Conservation (phyloP, 2,797 vertebrate species). For the Sebastes taczanowskii region DNA sequence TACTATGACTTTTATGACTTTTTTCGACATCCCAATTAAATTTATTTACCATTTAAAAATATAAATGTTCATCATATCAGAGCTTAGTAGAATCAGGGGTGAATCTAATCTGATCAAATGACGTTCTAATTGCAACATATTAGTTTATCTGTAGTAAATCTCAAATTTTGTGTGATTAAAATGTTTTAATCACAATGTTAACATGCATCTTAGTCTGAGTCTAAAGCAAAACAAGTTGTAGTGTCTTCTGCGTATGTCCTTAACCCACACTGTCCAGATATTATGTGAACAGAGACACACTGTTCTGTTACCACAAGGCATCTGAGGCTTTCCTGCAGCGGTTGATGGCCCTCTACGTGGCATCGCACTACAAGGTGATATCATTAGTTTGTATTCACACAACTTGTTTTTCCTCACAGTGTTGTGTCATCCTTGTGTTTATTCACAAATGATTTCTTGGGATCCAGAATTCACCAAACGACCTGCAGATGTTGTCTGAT, state of each 20-base stretch:
- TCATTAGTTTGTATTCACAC: not conserved
- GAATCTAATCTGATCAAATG: not conserved
- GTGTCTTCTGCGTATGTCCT: slow-evolving; percentile 59
- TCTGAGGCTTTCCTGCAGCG: slow-evolving; percentile 96
- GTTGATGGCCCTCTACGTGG: slow-evolving; percentile 96
- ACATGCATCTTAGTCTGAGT: not conserved
- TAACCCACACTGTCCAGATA: slow-evolving; percentile 84
- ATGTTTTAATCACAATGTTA: not conserved
- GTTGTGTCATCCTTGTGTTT: not conserved
- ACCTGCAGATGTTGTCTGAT: slow-evolving; percentile 97
- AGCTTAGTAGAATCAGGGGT: not conserved
- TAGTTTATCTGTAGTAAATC: not conserved
- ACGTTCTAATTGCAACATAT: not conserved
- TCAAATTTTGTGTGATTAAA: too few relatives aligned
- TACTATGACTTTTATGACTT: too few relatives aligned
- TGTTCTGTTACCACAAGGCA: slow-evolving; percentile 98
- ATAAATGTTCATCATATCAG: not conserved
- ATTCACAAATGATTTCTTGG: not conserved
- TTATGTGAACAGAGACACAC: slow-evolving; percentile 96
- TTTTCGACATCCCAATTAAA: not conserved
- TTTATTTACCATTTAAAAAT: not conserved
- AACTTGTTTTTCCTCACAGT: not conserved
- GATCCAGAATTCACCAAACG: slow-evolving; percentile 94
- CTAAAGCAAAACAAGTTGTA: not conserved
- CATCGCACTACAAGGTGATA: slow-evolving; percentile 97